A percentile compares a stretch with the other conserved stretches of the same genome.
Conservation (phyloP, 2,797 vertebrate genomes). For the Sebastes trivittatus region DNA sequence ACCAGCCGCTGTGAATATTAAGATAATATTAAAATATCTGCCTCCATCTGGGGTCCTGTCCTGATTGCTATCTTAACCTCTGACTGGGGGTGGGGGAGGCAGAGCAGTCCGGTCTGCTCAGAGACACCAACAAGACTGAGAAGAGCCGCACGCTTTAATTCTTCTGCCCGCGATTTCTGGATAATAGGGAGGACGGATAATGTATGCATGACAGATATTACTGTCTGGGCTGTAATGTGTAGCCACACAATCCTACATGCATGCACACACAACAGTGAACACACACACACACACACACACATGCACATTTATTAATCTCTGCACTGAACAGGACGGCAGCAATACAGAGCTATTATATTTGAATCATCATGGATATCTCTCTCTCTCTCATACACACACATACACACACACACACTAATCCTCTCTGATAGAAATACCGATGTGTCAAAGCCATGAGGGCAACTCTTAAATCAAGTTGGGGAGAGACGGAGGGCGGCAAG, state of each 20-base stretch:
- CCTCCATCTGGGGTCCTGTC: conserved; percentile 92
- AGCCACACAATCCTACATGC: conserved; percentile 19
- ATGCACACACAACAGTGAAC: conserved; percentile 15
- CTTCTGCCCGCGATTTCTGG: conserved; percentile 91
- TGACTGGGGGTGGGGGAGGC: conserved; percentile 92
- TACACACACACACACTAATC: conserved; percentile 83
- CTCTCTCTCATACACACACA: too few relatives aligned
- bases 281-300: conserved; percentile 28
- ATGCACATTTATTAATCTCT: conserved; percentile 80
- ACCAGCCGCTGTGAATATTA: conserved; percentile 97
- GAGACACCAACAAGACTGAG: conserved; percentile 85
- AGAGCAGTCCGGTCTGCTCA: conserved; percentile 86
- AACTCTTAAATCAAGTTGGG: conserved; percentile 94
- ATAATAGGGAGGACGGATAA: conserved; percentile 99
- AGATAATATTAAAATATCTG: conserved; percentile 99
- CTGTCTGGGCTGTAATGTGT: conserved; percentile 64
- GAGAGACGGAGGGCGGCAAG: conserved; percentile 40
- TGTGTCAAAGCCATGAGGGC: conserved; percentile 93
- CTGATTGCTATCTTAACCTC: conserved; percentile 99
- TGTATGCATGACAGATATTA: conserved; percentile 99
- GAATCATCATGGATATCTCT: conserved; percentile 90
- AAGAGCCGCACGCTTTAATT: conserved; percentile 95
- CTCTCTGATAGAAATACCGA: conserved; percentile 95
- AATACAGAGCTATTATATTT: conserved; percentile 91
- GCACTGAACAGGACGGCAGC: conserved; percentile 85